A percentile compares a stretch with the other conserved stretches of the same genome.
These are phyloP conservation scores for Periophthalmus magnuspinnatus DNA, from an alignment of 2,797 vertebrate species.

Conservation along the genomic window DNA sequence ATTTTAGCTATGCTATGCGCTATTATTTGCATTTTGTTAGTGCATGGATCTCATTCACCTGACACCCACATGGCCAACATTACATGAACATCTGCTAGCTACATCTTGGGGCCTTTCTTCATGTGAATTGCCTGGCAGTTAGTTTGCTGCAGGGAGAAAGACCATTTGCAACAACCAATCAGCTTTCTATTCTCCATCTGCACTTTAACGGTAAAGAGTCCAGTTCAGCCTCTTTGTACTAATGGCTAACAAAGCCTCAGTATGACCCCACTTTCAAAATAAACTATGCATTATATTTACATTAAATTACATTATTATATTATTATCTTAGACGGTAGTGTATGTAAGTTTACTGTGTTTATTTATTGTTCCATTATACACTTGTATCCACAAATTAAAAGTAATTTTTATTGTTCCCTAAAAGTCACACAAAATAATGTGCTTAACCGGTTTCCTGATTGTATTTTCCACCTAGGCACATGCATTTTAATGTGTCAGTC, in stretches of 20 bases:
- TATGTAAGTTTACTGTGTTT: not conserved
- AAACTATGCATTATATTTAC: not conserved
- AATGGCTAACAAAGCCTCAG: constrained; percentile 34
- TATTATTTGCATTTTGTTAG: constrained; percentile 51
- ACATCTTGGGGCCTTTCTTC: constrained; percentile 70
- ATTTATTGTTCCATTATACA: not conserved
- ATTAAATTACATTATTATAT: not conserved
- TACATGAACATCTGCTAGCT: constrained; percentile 73
- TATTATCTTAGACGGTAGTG: not conserved
- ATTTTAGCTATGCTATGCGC: constrained; percentile 34
- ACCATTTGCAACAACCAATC: constrained; percentile 68
- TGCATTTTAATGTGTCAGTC: constrained; percentile 48
- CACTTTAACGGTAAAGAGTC: constrained; percentile 51
- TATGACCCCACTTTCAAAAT: constrained; percentile 4
- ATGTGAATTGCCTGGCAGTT: constrained; percentile 72
- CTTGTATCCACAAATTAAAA: too few relatives aligned
- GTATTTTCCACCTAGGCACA: constrained; percentile 38
- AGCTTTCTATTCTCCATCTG: constrained; percentile 66
- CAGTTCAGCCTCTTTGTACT: constrained; percentile 53
- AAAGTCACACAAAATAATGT: constrained; percentile 10
- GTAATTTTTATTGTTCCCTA: too few relatives aligned
- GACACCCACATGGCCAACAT: constrained; percentile 71
- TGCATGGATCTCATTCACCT: constrained; percentile 65
- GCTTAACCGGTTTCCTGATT: constrained; percentile 27
- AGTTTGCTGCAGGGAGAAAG: constrained; percentile 62